These are phyloP conservation scores for Grantiella picta DNA, from an alignment of 2,113 vertebrate species.

Conservation along the genomic window DNA sequence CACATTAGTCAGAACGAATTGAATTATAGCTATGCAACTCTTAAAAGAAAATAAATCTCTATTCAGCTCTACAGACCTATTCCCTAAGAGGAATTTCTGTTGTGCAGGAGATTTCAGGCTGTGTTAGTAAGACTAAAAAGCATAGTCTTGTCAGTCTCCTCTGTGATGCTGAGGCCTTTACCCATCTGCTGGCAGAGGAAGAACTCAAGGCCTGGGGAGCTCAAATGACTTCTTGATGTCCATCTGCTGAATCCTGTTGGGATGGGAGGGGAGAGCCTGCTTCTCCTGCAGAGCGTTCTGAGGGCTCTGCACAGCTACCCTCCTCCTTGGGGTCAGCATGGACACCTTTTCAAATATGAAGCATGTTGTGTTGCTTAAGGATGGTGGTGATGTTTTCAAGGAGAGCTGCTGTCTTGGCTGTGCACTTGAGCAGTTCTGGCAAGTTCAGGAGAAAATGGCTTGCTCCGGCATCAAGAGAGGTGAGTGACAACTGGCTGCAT, in stretches of 20 bases:
- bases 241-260: not conserved
- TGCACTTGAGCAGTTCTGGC: not conserved
- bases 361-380: accelerated
- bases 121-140: not conserved
- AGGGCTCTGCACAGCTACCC: accelerated
- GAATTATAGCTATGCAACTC: not conserved
- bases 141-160: not conserved
- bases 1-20: not conserved
- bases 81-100: not conserved
- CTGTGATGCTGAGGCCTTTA: not conserved
- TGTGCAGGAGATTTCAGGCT: not conserved
- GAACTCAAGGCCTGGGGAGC: not conserved
- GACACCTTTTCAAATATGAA: not conserved
- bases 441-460: not conserved
- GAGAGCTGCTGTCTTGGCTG: not conserved
- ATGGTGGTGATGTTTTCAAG: not conserved
- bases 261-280: not conserved
- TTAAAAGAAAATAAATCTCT: slow-evolving; percentile 11
- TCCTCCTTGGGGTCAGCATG: not conserved
- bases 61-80: not conserved
- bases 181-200: not conserved
- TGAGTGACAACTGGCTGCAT: not conserved
- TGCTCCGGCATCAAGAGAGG: not conserved
- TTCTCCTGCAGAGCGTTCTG: not conserved
- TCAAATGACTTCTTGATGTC: not conserved